A percentile compares a stretch with the other conserved stretches of the same genome.
phyloP scores from a whole-genome alignment of 2,113 vertebrate genomes.

The Phainopepla nitens region DNA sequence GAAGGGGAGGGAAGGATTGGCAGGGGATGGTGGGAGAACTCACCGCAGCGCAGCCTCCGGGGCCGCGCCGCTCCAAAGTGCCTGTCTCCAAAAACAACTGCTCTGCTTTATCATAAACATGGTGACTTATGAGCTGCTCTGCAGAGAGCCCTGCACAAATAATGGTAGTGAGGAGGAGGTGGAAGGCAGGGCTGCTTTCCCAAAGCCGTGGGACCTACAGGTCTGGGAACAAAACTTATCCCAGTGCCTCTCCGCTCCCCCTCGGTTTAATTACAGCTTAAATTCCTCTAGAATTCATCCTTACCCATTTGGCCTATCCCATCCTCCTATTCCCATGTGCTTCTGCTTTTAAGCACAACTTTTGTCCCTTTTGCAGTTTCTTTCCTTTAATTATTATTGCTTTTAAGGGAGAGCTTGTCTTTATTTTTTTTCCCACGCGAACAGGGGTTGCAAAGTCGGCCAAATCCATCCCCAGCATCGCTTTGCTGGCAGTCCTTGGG shows the following conservation, averaged over 20 bases:
- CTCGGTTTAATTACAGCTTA: not conserved
- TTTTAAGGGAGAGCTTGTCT: not conserved
- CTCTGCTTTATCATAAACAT: constrained; percentile 80
- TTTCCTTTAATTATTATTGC: not conserved
- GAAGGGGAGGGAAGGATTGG: constrained; percentile 75
- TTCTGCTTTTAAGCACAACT: not conserved
- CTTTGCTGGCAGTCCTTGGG: not conserved
- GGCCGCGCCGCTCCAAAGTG: constrained; percentile 76
- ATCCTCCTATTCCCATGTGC: not conserved
- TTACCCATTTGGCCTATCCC: not conserved
- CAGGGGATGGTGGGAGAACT: constrained; percentile 76
- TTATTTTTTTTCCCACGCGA: not conserved
- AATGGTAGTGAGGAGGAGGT: not conserved
- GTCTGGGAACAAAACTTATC: not conserved
- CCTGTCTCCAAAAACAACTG: constrained; percentile 84
- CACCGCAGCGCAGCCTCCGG: constrained; percentile 74
- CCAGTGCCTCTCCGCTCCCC: not conserved
- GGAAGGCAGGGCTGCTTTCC: not conserved
- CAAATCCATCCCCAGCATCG: not conserved
- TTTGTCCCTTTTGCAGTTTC: not conserved
- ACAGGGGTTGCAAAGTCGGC: not conserved
- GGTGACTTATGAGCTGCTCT: constrained; percentile 63
- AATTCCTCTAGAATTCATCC: not conserved
- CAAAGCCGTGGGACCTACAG: not conserved
- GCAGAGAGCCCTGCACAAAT: not conserved